Evolutionary conservation across 1,140 invertebrate species (phyloP), one percentile per base, ranked within the genome.

Genomic region (Brachionus sp.): DNA sequence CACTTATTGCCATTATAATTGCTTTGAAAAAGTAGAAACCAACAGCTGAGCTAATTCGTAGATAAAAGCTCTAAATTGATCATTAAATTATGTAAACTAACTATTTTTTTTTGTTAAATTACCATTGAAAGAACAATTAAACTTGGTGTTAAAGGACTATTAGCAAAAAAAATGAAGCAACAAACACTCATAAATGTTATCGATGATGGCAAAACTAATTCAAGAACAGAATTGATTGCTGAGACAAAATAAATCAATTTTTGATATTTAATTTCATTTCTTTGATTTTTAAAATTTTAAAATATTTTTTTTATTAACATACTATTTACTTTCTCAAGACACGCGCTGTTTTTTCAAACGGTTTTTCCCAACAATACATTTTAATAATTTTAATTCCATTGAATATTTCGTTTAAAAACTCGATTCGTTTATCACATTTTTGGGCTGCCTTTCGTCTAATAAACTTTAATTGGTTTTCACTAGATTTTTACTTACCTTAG

Each of bases 361-460:
- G 80, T 53, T 23, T 57, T 84, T 89, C 88, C 88, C 88, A 89
- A 70, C 88, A 89, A 84, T 89, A 89, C 94, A 96, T 95, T 90
- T 96, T 97, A 78, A 96, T 93, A 25, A 95, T 92, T 88, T 95
- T 92, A 85, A 96, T 94, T 0, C 94, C 94, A 64, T 92, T 91
- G 19, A 97, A 92, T n/a, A 97, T 94, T 89, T 96, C 95, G 86
- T 93, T 95, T 93, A 96, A 95, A 70, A 95, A 87, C 70, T 92
- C 90, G 0, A 96, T 93, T 84, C 95, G 90, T 85, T 95, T 92
- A 86, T 97, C 95, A 42, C 77, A 42, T 80, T 80, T 80, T 19
- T 44, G 33, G 25, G 35, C 53, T 1, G 19, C 35, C 39, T 62
- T 62, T 37, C 35, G 35, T 16, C 70, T 75, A 1, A 3, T 7